Evolutionary conservation across 2,113 vertebrate species (phyloP).

Genomic region (Formicarius rufipectus): DNA sequence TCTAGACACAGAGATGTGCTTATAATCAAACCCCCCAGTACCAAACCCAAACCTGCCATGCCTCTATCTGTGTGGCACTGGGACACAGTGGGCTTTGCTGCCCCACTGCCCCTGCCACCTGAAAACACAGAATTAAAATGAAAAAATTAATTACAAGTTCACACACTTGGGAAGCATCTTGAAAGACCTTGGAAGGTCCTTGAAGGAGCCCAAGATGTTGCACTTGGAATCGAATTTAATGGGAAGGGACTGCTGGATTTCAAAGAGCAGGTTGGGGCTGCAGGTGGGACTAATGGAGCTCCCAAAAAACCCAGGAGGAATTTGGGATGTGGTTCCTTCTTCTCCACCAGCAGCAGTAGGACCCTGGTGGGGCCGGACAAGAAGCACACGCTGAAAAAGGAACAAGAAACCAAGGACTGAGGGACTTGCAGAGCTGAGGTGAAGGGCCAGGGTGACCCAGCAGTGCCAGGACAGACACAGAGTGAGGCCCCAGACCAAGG

Average conservation of each 20-base stretch:
- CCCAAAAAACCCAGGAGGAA: not conserved
- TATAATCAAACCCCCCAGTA: not conserved
- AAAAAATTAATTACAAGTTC: not conserved
- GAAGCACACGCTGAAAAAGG: not conserved
- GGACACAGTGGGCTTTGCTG: not conserved
- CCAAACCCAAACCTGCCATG: not conserved
- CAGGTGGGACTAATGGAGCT: not conserved
- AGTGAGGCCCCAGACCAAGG: not conserved
- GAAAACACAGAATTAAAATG: not conserved
- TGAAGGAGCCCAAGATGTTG: not conserved
- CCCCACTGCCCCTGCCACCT: not conserved
- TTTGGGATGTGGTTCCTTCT: not conserved
- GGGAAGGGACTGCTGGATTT: not conserved
- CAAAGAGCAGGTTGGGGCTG: not conserved
- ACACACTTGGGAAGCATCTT: not conserved
- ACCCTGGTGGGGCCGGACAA: accelerated
- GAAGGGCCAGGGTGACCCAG: not conserved
- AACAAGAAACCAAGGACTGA: not conserved
- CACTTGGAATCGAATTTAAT: not conserved
- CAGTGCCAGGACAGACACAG: not conserved
- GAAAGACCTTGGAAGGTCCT: not conserved
- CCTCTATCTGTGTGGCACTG: not conserved
- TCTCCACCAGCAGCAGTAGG: not conserved
- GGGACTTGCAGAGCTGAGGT: not conserved
- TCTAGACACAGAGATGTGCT: not conserved